Conservation (phyloP, 1,140 invertebrate genomes). For the Mercenaria mercenaria region DNA sequence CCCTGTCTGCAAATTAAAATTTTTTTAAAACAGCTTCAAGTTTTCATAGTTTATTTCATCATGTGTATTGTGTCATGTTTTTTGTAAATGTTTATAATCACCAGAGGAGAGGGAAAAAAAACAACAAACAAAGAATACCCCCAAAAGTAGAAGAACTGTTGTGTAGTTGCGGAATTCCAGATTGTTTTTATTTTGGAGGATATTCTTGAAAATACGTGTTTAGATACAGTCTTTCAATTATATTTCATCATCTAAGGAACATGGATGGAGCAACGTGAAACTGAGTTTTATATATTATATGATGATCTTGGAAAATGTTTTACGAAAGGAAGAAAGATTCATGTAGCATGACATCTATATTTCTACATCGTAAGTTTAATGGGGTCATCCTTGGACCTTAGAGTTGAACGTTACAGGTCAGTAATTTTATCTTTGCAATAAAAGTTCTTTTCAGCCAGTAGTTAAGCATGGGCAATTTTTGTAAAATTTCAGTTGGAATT, state of each 20-base stretch:
- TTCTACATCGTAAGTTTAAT: background rate
- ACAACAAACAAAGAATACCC: background rate
- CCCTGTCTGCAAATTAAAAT: conserved; percentile 39
- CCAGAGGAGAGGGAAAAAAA: conserved; percentile 6
- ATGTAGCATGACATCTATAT: background rate
- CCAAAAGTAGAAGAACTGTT: conserved; percentile 15
- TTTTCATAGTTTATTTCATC: conserved; percentile 54
- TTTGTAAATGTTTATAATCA: conserved; percentile 59
- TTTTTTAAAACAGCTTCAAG: conserved; percentile 59
- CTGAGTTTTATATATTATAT: conserved; percentile 13
- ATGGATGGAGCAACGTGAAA: background rate
- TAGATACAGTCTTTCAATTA: conserved; percentile 62
- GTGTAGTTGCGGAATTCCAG: conserved; percentile 48
- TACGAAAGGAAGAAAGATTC: background rate
- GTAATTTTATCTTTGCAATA: too few relatives aligned
- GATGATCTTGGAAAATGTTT: background rate
- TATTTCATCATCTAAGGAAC: conserved; percentile 34
- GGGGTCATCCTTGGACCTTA: background rate
- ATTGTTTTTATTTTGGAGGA: conserved; percentile 32
- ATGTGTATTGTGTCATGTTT: conserved; percentile 64
- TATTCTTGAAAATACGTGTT: conserved; percentile 53
- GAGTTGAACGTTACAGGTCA: too few relatives aligned
- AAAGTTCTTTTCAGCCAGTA: too few relatives aligned
- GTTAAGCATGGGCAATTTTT: too few relatives aligned
- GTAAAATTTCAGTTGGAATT: too few relatives aligned